Evolutionary conservation across 2,113 vertebrate genomes (phyloP).

Genomic region (Oplegnathus fasciatus): DNA sequence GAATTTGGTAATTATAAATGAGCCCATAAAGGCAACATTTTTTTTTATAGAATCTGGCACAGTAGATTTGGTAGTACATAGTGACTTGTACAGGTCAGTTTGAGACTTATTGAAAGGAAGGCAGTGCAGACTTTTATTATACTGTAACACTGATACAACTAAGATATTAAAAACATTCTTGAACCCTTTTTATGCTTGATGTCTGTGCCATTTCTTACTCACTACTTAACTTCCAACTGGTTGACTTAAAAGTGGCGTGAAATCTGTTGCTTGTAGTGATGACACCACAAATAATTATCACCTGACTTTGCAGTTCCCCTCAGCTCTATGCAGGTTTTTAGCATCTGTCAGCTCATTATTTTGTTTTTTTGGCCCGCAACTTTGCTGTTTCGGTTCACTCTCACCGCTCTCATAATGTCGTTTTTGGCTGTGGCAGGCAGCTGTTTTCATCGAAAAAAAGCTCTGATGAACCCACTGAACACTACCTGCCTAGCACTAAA

Average conservation of each 20-base stretch:
- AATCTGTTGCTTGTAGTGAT: too few species aligned
- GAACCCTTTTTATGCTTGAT: background rate
- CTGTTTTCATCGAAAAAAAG: background rate
- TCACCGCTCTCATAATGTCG: background rate
- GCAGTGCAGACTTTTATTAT: conserved; percentile 21
- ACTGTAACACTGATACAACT: conserved; percentile 8
- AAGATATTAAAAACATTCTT: conserved; percentile 20
- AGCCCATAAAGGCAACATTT: conserved; percentile 67
- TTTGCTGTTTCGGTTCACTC: background rate
- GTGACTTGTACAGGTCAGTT: conserved; percentile 67
- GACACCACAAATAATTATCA: too few species aligned
- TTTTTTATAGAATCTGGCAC: conserved; percentile 79
- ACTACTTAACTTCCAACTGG: background rate
- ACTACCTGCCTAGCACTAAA: background rate
- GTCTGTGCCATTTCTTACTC: conserved; percentile 1
- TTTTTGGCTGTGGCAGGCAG: background rate
- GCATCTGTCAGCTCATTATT: background rate
- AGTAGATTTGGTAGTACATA: conserved; percentile 61
- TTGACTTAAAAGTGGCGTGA: conserved; percentile 2
- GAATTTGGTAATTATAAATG: conserved; percentile 81
- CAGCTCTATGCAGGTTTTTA: too few species aligned
- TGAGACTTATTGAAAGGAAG: conserved; percentile 65
- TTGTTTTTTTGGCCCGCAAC: background rate
- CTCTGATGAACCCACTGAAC: background rate
- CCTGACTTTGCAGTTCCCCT: too few species aligned